A percentile compares a stretch with the other conserved stretches of the same genome.
These are phyloP conservation scores for Drosophila leonis DNA, from an alignment of 2,888 invertebrate species.

Conservation along the genomic window DNA sequence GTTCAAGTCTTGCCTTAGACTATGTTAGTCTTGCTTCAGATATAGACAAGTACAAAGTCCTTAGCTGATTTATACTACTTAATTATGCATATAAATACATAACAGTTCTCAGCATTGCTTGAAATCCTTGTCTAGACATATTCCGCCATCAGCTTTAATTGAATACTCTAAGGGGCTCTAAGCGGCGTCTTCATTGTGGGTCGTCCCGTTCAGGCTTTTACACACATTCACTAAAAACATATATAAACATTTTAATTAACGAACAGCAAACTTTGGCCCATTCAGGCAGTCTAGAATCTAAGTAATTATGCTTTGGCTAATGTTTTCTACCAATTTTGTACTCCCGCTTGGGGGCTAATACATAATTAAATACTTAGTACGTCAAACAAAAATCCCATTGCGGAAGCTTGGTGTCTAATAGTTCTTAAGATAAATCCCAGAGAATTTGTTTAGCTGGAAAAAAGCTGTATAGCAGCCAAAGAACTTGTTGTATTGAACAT, in stretches of 20 bases:
- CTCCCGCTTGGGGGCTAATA: constrained; percentile 16
- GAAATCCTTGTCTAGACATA: background rate
- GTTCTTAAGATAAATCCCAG: constrained; percentile 22
- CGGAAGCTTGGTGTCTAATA: constrained; percentile 40
- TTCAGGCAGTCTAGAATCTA: constrained; percentile 10
- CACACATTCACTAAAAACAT: background rate
- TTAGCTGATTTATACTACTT: background rate
- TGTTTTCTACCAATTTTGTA: constrained; percentile 9
- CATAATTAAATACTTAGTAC: constrained; percentile 59
- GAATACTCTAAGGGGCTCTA: background rate
- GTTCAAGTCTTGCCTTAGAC: background rate
- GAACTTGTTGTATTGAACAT: constrained; percentile 11
- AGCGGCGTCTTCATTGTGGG: background rate
- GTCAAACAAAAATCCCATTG: constrained; percentile 42
- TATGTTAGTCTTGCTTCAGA: background rate
- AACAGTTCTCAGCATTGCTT: background rate
- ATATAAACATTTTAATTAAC: background rate
- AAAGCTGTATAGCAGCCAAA: background rate
- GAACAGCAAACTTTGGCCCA: constrained; percentile 1
- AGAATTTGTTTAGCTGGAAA: constrained; percentile 9
- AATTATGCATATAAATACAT: background rate
- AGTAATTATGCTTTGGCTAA: constrained; percentile 18
- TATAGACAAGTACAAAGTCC: background rate
- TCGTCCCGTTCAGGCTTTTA: background rate
- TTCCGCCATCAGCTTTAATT: background rate